phyloP scores from a whole-genome alignment of 2,113 vertebrate genomes.

The Tricholaema leucomelas region DNA sequence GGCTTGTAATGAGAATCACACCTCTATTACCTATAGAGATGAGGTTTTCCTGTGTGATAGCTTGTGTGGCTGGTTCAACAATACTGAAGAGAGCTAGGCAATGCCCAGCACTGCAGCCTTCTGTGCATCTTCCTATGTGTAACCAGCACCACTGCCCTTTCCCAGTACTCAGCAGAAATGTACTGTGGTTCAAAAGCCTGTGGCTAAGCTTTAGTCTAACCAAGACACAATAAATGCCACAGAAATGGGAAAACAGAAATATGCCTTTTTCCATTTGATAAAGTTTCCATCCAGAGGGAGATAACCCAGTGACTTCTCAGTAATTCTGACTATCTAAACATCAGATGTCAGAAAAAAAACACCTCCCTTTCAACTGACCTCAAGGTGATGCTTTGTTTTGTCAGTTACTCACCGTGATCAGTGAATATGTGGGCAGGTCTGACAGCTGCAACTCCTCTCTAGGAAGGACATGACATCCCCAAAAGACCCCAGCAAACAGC shows the following conservation, averaged over 20 bases:
- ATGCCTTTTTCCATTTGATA: background rate
- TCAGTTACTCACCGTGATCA: fast-evolving
- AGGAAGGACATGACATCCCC: background rate
- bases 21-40: background rate
- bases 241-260: background rate
- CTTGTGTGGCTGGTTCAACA: background rate
- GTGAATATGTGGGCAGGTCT: background rate
- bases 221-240: background rate
- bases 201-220: background rate
- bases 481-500: background rate
- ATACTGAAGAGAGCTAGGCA: background rate
- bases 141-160: background rate
- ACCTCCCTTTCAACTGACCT: background rate
- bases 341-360: background rate
- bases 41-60: background rate
- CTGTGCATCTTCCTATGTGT: background rate
- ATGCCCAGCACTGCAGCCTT: background rate
- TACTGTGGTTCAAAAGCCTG: background rate
- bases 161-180: background rate
- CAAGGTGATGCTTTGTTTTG: background rate
- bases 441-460: background rate
- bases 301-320: background rate
- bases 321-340: background rate
- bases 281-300: background rate
- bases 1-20: background rate